Evolutionary conservation across 92 coral and sea anemone genomes (phyloP).

Genomic region (Montipora capitata): DNA sequence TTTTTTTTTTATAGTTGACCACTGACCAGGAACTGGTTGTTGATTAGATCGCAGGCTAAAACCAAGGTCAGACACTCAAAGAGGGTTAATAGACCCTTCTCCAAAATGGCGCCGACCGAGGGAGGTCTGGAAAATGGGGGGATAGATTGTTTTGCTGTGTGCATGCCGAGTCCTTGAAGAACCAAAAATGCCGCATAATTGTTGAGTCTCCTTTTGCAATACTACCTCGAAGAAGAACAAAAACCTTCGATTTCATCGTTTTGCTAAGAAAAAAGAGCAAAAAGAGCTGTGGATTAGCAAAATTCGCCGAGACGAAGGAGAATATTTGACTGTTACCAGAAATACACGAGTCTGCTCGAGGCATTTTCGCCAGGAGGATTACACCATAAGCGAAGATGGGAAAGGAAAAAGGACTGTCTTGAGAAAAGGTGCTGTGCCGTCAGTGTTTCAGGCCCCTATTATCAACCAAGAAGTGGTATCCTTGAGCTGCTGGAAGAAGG

Average conservation of each 20-base stretch:
- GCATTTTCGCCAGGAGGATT: slow-evolving; percentile 52
- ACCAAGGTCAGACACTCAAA: too few species aligned
- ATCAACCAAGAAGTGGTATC: too few species aligned
- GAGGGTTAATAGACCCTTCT: slow-evolving; percentile 16
- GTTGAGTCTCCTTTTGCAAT: slow-evolving; percentile 37
- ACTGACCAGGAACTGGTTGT: too few species aligned
- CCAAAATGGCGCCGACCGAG: slow-evolving; percentile 18
- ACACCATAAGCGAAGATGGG: slow-evolving; percentile 56
- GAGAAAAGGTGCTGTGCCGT: slow-evolving; percentile 34
- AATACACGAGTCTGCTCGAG: slow-evolving; percentile 50
- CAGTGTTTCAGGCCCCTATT: slow-evolving; percentile 16
- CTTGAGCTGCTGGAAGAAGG: too few species aligned
- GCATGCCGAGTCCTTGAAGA: not conserved
- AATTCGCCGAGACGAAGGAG: slow-evolving; percentile 45
- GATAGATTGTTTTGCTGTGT: slow-evolving; percentile 3
- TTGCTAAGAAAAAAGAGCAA: slow-evolving; percentile 45
- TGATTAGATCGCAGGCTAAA: too few species aligned
- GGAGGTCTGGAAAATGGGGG: slow-evolving; percentile 13
- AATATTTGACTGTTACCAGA: too few species aligned
- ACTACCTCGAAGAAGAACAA: slow-evolving; percentile 31
- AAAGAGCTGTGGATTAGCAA: slow-evolving; percentile 43
- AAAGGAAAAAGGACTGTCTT: slow-evolving; percentile 27
- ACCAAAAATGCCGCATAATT: slow-evolving; percentile 42
- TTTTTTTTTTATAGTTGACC: too few species aligned
- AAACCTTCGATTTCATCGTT: slow-evolving; percentile 44